phyloP scores from a whole-genome alignment of 2,113 vertebrate species.

The Peromyscus leucopus region DNA sequence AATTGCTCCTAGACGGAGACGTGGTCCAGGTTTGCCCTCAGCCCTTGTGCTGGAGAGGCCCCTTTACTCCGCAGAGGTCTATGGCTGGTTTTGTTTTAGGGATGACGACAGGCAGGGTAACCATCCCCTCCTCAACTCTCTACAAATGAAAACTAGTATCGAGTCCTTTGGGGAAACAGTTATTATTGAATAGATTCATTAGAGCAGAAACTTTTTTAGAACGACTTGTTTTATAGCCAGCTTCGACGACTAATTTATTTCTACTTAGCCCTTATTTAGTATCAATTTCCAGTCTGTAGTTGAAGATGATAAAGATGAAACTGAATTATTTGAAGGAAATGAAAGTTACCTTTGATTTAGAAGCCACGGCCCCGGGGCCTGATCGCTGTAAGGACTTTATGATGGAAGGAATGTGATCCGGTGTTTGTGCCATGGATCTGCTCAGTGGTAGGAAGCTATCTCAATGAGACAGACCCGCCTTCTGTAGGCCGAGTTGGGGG shows the following conservation, averaged over 20 bases:
- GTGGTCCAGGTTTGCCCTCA: not conserved
- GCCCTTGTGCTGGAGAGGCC: not conserved
- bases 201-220: constrained; percentile 35
- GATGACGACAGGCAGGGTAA: not conserved
- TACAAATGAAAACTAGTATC: not conserved
- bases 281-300: constrained; percentile 23
- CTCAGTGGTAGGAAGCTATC: not conserved
- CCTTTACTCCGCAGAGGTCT: not conserved
- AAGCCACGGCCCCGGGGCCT: constrained; percentile 24
- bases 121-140: rapidly evolving
- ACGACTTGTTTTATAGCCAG: constrained; percentile 65
- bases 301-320: constrained; percentile 75
- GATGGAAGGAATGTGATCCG: not conserved
- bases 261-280: constrained; percentile 64
- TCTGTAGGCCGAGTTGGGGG: too few relatives aligned
- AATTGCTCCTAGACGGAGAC: not conserved
- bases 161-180: constrained; percentile 50
- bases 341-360: constrained; percentile 69
- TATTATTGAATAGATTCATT: constrained; percentile 45
- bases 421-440: constrained; percentile 17
- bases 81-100: constrained; percentile 34
- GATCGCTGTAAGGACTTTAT: constrained; percentile 60
- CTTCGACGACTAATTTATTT: constrained; percentile 67
- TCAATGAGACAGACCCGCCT: not conserved
- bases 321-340: constrained; percentile 64